Evolutionary conservation across 2,888 invertebrate species (phyloP), one percentile per base, ranked within the genome.

Genomic region (Alcis repandata): DNA sequence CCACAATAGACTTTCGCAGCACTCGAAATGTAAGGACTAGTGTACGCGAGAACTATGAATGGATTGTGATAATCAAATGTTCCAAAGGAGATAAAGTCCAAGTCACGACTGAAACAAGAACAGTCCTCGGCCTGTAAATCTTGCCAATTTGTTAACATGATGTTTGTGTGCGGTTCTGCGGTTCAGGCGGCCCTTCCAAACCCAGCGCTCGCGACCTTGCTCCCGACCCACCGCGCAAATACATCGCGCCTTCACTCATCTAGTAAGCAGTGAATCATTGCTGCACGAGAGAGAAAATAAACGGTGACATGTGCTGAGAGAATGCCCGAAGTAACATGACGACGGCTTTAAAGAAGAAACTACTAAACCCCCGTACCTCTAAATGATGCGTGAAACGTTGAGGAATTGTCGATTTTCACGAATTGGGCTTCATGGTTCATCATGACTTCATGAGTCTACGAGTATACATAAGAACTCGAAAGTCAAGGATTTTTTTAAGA

Each of bases 151-250:
- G 57, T 58, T 58, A 22, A 46, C 56, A 19, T 43, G 40, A 19
- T 22, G 46, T 11, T 45, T 51, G 38, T 38, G 54, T 68, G 15
- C 43, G 19, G 43, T 33, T 33, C 48, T 27, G 27, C 6, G 27
- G 27, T 27, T 27, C 3, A 43, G 40, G 17, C 59, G 57, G 33
- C 58, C 58, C 60, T 63, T 68, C 62, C 43, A 17, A 20, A 61
- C 45, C 38, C 32, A 33, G 40, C 40, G 32, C 40, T 10, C 22
- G 15, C 64, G 76, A 77, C 82, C 79, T 84, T 81, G 82, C 61
- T 68, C 53, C 59, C 70, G 69, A 65, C 62, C 70, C 68, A 65
- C 62, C 73, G 73, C 78, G 73, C 75, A 79, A 78, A 79, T 79
- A 77, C 63, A 64, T 56, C 53, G 22, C 48, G 67, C 41, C 59